Conservation (phyloP, 2,113 vertebrate genomes). For the Ptychochromis oligacanthus region DNA sequence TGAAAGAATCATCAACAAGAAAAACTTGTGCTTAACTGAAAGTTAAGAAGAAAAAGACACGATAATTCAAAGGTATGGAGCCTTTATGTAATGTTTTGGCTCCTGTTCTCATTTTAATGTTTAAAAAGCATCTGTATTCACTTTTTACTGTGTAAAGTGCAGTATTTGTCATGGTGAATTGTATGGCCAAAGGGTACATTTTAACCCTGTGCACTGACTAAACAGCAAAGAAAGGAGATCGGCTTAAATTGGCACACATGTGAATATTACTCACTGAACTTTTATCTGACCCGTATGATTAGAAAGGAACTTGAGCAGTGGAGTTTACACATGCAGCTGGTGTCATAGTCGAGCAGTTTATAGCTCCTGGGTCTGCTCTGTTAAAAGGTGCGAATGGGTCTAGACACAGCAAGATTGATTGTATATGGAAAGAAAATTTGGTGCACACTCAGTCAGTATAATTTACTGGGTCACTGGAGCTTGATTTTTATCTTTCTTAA, state of each 20-base stretch:
- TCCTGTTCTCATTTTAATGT: slow-evolving; percentile 32
- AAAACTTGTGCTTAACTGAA: slow-evolving; percentile 36
- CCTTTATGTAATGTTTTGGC: slow-evolving; percentile 42
- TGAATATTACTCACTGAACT: slow-evolving; percentile 54
- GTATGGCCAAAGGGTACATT: slow-evolving; percentile 18
- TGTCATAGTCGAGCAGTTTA: slow-evolving; percentile 32
- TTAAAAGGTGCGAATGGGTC: slow-evolving; percentile 61
- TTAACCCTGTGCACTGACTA: slow-evolving; percentile 33
- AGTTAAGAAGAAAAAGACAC: slow-evolving; percentile 55
- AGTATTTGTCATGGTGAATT: slow-evolving; percentile 44
- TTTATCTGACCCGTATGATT: slow-evolving; percentile 66
- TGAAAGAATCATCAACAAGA: slow-evolving; percentile 20
- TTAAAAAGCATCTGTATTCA: slow-evolving; percentile 55
- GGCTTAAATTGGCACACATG: slow-evolving; percentile 46
- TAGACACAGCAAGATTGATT: slow-evolving; percentile 56
- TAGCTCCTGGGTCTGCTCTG: slow-evolving; percentile 38
- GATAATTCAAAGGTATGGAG: slow-evolving; percentile 58
- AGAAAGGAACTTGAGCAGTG: slow-evolving; percentile 39
- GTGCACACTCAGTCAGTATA: slow-evolving; percentile 13
- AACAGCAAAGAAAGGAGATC: slow-evolving; percentile 52
- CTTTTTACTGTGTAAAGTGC: slow-evolving; percentile 34
- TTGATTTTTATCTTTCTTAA: slow-evolving; percentile 49
- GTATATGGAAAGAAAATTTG: slow-evolving; percentile 36
- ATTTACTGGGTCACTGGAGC: slow-evolving; percentile 46
- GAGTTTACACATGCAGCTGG: slow-evolving; percentile 35